Percentiles rank a stretch among this genome's conserved stretches.
These are phyloP conservation scores for Pluvialis apricaria DNA, from an alignment of 2,113 vertebrate genomes.

Conservation along the genomic window DNA sequence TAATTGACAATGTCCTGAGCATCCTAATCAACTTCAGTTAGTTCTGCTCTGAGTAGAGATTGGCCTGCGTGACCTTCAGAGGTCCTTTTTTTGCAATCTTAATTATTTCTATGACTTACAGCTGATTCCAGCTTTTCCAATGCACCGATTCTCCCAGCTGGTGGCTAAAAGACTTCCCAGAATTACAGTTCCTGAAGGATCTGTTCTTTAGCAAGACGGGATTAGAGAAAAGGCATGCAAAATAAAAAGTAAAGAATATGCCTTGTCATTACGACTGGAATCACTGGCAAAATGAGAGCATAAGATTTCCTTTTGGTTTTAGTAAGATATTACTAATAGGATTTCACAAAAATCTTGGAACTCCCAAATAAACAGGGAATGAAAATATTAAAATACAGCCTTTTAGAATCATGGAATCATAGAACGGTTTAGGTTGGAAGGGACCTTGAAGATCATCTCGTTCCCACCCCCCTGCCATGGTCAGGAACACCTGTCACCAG, in stretches of 20 bases:
- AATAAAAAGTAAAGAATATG: background rate
- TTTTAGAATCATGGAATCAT: background rate
- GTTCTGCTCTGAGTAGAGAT: background rate
- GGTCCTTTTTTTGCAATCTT: background rate
- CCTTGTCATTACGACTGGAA: background rate
- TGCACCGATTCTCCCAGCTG: background rate
- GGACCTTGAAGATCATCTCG: too few species aligned
- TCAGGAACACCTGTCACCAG: too few species aligned
- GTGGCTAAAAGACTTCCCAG: background rate
- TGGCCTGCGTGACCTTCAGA: background rate
- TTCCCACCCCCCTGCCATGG: too few species aligned
- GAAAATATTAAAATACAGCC: background rate
- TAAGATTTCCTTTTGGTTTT: background rate
- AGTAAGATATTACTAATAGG: background rate
- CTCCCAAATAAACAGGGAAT: background rate
- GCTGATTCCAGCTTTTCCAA: background rate
- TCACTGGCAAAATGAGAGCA: background rate
- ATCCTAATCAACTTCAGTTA: background rate
- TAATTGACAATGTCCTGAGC: background rate
- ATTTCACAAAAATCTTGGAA: background rate
- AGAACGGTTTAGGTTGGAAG: too few species aligned
- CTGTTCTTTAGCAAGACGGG: background rate
- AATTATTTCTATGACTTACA: background rate
- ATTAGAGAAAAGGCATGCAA: background rate
- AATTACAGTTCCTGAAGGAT: background rate